phyloP scores from a whole-genome alignment of 2,797 vertebrate genomes.

The Bovichtus variegatus region DNA sequence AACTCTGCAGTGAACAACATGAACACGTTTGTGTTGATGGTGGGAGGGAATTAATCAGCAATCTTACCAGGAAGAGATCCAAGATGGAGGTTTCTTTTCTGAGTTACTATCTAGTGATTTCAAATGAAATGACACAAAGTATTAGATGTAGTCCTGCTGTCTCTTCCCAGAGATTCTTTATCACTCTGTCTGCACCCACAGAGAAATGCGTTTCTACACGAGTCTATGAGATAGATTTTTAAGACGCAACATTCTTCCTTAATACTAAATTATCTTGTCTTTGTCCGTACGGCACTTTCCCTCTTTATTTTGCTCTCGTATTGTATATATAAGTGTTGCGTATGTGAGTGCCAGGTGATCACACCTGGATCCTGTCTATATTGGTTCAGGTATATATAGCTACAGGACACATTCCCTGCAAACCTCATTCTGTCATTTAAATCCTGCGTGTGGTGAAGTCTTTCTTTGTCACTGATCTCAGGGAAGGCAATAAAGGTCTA shows the following conservation, averaged over 20 bases:
- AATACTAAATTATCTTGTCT: background rate
- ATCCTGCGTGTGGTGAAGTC: slow-evolving; percentile 43
- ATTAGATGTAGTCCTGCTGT: background rate
- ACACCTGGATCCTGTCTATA: slow-evolving; percentile 62
- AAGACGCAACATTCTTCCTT: slow-evolving; percentile 14
- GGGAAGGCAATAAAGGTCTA: slow-evolving; percentile 37
- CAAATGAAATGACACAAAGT: slow-evolving; percentile 8
- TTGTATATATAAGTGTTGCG: slow-evolving; percentile 1
- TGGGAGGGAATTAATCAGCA: background rate
- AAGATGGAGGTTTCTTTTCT: background rate
- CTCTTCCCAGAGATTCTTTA: background rate
- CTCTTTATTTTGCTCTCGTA: background rate
- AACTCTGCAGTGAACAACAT: background rate
- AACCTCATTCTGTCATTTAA: slow-evolving; percentile 71
- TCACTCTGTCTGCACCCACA: background rate
- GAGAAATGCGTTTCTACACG: slow-evolving; percentile 13
- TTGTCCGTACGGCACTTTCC: background rate
- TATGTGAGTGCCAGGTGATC: slow-evolving; percentile 56
- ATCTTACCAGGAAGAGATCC: slow-evolving; percentile 2
- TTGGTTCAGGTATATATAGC: slow-evolving; percentile 48
- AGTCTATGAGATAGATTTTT: slow-evolving; percentile 23
- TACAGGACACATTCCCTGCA: slow-evolving; percentile 28
- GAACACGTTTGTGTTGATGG: background rate
- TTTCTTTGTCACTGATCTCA: slow-evolving; percentile 57
- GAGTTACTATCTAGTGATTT: slow-evolving; percentile 3